Percentiles rank a stretch among this genome's conserved stretches.
phyloP scores from a whole-genome alignment of 2,888 invertebrate species.

The Cosmorhoe ocellata region DNA sequence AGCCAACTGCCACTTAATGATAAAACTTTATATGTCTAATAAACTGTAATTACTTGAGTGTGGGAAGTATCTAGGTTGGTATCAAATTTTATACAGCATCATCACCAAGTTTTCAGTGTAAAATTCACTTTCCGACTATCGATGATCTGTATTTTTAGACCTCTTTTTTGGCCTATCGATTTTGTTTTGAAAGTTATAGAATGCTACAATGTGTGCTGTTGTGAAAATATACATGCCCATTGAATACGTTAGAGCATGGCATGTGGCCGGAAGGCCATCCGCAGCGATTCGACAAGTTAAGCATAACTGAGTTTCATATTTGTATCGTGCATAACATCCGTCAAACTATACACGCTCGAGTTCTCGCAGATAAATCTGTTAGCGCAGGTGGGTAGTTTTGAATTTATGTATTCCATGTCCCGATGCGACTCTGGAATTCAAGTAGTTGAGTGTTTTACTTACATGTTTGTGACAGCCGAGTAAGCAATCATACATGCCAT shows the following conservation, averaged over 20 bases:
- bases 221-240: conserved; percentile 9
- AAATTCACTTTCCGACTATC: too few relatives aligned
- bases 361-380: conserved; percentile 40
- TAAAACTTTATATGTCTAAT: too few relatives aligned
- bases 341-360: conserved; percentile 34
- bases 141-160: too few relatives aligned
- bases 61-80: too few relatives aligned
- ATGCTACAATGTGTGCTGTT: not conserved
- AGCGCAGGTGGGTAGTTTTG: conserved; percentile 37
- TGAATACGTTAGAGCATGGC: conserved; percentile 13
- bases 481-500: conserved; percentile 18
- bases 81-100: too few relatives aligned
- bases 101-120: too few relatives aligned
- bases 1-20: too few relatives aligned
- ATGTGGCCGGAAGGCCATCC: conserved; percentile 18
- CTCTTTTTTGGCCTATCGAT: too few relatives aligned
- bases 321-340: conserved; percentile 37
- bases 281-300: conserved; percentile 29
- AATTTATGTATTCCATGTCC: conserved; percentile 36
- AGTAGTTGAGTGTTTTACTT: conserved; percentile 31
- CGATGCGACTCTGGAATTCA: conserved; percentile 29
- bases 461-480: conserved; percentile 21
- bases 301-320: conserved; percentile 40
- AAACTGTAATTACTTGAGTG: too few relatives aligned
- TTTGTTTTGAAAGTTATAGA: too few relatives aligned